phyloP scores from a whole-genome alignment of 30 jellyfish, hydroid and myxozoan species.

The Hydra vulgaris region DNA sequence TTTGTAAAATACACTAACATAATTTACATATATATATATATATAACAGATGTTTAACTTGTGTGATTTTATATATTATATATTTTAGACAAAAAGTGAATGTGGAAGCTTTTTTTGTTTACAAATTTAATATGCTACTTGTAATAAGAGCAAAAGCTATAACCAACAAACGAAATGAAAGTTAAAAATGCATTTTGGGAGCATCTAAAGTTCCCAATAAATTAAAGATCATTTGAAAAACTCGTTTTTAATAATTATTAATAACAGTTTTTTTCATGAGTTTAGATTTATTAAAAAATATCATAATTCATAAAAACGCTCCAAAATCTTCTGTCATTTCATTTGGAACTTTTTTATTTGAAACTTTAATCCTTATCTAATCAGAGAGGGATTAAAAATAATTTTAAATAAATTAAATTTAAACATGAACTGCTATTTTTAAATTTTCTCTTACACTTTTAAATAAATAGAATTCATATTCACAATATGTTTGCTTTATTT shows the following conservation, averaged over 20 bases:
- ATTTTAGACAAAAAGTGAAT: no score
- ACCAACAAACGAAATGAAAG: background rate
- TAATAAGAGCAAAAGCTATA: no score
- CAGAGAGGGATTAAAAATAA: background rate
- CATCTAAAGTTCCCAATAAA: background rate
- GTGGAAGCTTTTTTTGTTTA: no score
- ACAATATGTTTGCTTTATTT: background rate
- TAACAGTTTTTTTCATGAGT: background rate
- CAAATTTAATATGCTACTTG: no score
- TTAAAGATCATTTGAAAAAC: background rate
- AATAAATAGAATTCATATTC: background rate
- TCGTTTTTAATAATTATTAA: background rate
- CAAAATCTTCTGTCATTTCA: background rate
- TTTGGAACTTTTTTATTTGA: background rate
- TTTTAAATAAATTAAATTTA: no score
- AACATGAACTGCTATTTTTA: no score
- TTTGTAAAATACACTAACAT: no score
- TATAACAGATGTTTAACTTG: no score
- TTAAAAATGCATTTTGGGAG: background rate
- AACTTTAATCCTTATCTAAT: background rate
- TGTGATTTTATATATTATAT: no score
- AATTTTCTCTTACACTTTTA: background rate
- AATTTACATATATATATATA: no score
- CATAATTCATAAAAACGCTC: background rate
- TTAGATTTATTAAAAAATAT: background rate